A percentile compares a stretch with the other conserved stretches of the same genome.
Conservation (phyloP, 2,113 vertebrate genomes). For the Cichladusa arquata region DNA sequence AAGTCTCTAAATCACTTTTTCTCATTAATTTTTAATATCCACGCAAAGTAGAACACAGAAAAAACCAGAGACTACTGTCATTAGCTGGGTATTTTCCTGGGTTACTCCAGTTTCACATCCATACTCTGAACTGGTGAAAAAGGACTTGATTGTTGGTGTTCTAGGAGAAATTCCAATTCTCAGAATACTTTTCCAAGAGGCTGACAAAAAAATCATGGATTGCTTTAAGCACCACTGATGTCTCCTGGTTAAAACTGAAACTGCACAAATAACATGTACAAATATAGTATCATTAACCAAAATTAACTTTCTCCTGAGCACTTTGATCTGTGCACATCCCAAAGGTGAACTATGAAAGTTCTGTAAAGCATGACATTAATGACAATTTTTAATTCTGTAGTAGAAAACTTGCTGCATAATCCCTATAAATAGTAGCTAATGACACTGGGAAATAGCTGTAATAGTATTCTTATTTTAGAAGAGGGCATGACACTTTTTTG, state of each 20-base stretch:
- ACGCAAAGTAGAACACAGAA: neutral
- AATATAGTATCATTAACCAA: neutral
- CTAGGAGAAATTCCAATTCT: neutral
- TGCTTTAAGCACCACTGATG: neutral
- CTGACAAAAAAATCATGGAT: neutral
- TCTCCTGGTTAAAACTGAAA: neutral
- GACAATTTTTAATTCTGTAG: neutral
- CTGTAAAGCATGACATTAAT: neutral
- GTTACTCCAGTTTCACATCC: neutral
- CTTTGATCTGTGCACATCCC: neutral
- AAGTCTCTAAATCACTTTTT: neutral
- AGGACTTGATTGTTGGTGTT: neutral
- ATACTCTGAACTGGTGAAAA: neutral
- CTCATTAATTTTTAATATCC: neutral
- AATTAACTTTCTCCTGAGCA: neutral
- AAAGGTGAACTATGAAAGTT: neutral
- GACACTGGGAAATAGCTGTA: neutral
- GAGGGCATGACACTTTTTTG: neutral
- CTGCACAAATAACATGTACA: neutral
- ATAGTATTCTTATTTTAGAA: neutral
- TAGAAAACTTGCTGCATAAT: neutral
- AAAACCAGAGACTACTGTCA: neutral
- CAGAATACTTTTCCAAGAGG: neutral
- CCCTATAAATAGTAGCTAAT: neutral
- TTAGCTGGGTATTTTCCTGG: neutral